phyloP scores from a whole-genome alignment of 1,140 invertebrate genomes.

The Drosophila bipectinata region DNA sequence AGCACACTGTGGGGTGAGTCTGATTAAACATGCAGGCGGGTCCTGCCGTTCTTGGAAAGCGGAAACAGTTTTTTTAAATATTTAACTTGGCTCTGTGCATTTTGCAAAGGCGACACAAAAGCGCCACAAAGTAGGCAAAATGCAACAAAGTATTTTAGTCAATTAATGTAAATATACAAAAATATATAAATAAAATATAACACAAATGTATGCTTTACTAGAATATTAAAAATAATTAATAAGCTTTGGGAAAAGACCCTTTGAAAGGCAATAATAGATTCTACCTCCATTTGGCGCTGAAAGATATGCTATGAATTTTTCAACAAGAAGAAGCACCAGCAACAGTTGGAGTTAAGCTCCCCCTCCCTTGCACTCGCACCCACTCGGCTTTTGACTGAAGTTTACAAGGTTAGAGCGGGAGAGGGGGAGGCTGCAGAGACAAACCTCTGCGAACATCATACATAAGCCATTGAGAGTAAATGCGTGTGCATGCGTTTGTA shows the following conservation, averaged over 20 bases:
- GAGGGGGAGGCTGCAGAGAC: neutral
- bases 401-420: neutral
- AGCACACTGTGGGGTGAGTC: neutral
- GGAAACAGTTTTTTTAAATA: slow-evolving; percentile 32
- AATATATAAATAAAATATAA: neutral
- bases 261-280: neutral
- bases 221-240: neutral
- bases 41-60: neutral
- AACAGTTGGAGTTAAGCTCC: slow-evolving; percentile 21
- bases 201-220: neutral
- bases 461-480: neutral
- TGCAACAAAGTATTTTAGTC: neutral
- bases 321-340: slow-evolving; percentile 5
- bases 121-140: neutral
- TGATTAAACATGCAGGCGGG: slow-evolving; percentile 3
- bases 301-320: slow-evolving; percentile 34
- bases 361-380: neutral
- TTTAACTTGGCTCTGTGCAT: slow-evolving; percentile 29
- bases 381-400: slow-evolving; percentile 7
- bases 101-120: slow-evolving; percentile 10
- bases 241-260: neutral
- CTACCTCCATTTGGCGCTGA: slow-evolving; percentile 7
- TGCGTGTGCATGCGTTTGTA: neutral
- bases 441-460: slow-evolving; percentile 28
- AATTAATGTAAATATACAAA: neutral